Evolutionary conservation across 2,113 vertebrate genomes (phyloP).

Genomic region (Eulacestoma nigropectus): DNA sequence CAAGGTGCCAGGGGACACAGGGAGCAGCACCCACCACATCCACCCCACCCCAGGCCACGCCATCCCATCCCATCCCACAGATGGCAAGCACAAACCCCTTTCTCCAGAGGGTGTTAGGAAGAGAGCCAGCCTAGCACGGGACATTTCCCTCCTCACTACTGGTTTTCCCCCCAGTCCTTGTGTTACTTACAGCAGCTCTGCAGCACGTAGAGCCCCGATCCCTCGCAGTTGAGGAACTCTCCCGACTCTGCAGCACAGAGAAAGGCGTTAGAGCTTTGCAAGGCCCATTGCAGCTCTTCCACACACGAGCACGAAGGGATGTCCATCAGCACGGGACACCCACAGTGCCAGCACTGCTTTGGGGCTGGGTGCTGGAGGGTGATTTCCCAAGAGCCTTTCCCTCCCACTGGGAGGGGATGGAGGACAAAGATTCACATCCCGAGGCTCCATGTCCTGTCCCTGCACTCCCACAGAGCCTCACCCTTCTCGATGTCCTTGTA

Average conservation of each 20-base stretch:
- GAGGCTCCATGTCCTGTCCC: neutral
- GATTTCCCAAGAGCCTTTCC: neutral
- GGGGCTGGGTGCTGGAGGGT: rapidly evolving
- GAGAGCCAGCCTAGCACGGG: neutral
- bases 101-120: neutral
- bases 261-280: neutral
- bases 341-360: neutral
- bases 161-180: neutral
- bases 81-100: neutral
- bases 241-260: constrained; percentile 82
- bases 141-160: neutral
- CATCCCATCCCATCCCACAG: neutral
- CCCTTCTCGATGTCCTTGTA: constrained; percentile 99
- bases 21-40: neutral
- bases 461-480: constrained; percentile 40
- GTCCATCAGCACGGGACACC: rapidly evolving
- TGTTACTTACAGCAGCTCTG: constrained; percentile 94
- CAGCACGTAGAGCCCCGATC: constrained; percentile 93
- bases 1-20: neutral
- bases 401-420: neutral
- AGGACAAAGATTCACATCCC: neutral
- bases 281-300: rapidly evolving
- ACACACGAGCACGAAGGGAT: rapidly evolving
- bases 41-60: neutral
- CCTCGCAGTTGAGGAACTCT: constrained; percentile 98